These are phyloP conservation scores for Rhynchonycteris naso DNA, from an alignment of 2,797 vertebrate genomes.

Conservation along the genomic window DNA sequence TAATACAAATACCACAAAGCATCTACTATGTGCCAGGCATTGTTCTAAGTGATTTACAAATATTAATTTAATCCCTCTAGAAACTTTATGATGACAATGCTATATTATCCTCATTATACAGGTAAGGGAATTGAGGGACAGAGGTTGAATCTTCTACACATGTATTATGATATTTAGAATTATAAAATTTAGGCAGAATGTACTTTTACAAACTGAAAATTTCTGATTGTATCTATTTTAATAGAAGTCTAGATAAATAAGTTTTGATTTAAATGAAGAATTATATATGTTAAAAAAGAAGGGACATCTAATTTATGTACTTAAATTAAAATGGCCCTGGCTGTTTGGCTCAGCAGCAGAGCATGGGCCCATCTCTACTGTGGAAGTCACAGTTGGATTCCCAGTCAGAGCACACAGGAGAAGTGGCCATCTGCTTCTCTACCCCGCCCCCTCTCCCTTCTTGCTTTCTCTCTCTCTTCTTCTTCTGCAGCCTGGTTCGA, in stretches of 20 bases:
- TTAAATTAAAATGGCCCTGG: conserved; percentile 13
- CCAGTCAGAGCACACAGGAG: no score
- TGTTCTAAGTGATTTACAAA: not conserved
- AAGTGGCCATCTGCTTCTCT: no score
- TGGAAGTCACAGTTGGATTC: no score
- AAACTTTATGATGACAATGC: not conserved
- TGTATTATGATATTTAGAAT: not conserved
- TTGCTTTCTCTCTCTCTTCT: no score
- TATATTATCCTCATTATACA: not conserved
- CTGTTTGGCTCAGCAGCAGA: no score
- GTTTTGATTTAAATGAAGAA: conserved; percentile 17
- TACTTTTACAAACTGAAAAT: not conserved
- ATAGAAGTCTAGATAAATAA: not conserved
- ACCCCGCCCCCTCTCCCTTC: no score
- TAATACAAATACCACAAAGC: not conserved
- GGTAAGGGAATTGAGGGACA: not conserved
- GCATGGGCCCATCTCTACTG: no score
- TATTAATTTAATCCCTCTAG: not conserved
- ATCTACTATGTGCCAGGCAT: not conserved
- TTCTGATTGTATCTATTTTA: not conserved
- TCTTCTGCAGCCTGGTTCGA: no score
- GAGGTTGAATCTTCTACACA: not conserved
- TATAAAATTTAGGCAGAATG: not conserved
- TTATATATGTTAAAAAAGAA: not conserved
- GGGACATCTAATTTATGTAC: not conserved